phyloP scores from a whole-genome alignment of 2,888 invertebrate genomes.

The Sepioteuthis lessoniana region DNA sequence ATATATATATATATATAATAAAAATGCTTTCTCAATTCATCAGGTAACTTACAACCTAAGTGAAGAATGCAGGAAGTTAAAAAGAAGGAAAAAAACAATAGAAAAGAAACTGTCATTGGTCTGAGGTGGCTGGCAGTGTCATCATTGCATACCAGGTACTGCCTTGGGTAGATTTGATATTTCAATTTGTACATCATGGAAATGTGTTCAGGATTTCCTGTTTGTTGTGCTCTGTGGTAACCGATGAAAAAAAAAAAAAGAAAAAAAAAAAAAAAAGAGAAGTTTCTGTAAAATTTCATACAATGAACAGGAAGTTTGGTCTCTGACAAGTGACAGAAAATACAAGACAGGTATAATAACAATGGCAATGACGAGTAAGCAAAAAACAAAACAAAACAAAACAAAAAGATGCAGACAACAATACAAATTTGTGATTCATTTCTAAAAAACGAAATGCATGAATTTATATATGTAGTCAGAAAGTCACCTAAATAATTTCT shows the following conservation, averaged over 20 bases:
- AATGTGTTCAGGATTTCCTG: slow-evolving; percentile 17
- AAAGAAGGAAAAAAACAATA: not conserved
- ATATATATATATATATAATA: no score
- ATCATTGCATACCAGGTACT: not conserved
- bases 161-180: not conserved
- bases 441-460: not conserved
- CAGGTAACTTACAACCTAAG: not conserved
- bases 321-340: not conserved
- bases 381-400: not conserved
- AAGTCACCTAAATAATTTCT: no score
- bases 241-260: not conserved
- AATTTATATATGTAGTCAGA: not conserved
- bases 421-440: not conserved
- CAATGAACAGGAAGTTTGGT: not conserved
- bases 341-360: not conserved
- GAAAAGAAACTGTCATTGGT: not conserved
- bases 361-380: not conserved
- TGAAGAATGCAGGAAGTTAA: not conserved
- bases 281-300: not conserved
- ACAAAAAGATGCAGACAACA: not conserved
- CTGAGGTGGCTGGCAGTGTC: not conserved
- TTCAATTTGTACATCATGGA: not conserved
- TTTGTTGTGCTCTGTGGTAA: not conserved
- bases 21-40: no score
- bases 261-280: not conserved